Evolutionary conservation across 2,113 vertebrate genomes (phyloP).

Genomic region (Chaetodon auriga): DNA sequence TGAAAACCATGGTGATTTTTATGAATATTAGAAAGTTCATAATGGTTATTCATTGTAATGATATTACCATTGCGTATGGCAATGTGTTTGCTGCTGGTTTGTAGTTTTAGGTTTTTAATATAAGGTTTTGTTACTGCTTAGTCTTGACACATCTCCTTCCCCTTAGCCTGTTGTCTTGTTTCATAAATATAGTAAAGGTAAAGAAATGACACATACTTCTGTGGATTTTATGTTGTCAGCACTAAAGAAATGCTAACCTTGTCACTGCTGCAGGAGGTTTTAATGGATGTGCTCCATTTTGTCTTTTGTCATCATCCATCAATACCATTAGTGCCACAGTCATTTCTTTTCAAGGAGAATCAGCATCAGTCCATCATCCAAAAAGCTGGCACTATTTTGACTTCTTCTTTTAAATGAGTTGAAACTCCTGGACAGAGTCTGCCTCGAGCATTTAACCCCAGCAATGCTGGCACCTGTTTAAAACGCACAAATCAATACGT

Average conservation of each 20-base stretch:
- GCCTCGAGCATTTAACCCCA: not conserved
- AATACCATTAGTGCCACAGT: conserved; percentile 16
- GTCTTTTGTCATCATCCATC: conserved; percentile 53
- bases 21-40: conserved; percentile 63
- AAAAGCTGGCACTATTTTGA: not conserved
- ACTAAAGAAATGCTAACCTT: conserved; percentile 92
- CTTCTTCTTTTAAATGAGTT: not conserved
- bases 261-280: conserved; percentile 72
- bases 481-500: not conserved
- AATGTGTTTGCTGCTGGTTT: conserved; percentile 74
- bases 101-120: conserved; percentile 65
- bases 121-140: conserved; percentile 56
- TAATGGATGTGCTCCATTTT: conserved; percentile 40
- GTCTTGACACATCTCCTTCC: conserved; percentile 63
- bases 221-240: conserved; percentile 50
- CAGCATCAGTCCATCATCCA: not conserved
- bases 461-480: not conserved
- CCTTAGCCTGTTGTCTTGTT: conserved; percentile 60
- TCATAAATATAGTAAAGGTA: conserved; percentile 55
- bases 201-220: conserved; percentile 63
- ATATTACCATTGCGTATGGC: conserved; percentile 70
- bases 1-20: conserved; percentile 79
- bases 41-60: conserved; percentile 68
- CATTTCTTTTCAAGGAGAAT: conserved; percentile 18
- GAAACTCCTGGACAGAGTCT: not conserved